A percentile compares a stretch with the other conserved stretches of the same genome.
Conservation (phyloP, 2,113 vertebrate species). For the Cryptomyrus ogoouensis region DNA sequence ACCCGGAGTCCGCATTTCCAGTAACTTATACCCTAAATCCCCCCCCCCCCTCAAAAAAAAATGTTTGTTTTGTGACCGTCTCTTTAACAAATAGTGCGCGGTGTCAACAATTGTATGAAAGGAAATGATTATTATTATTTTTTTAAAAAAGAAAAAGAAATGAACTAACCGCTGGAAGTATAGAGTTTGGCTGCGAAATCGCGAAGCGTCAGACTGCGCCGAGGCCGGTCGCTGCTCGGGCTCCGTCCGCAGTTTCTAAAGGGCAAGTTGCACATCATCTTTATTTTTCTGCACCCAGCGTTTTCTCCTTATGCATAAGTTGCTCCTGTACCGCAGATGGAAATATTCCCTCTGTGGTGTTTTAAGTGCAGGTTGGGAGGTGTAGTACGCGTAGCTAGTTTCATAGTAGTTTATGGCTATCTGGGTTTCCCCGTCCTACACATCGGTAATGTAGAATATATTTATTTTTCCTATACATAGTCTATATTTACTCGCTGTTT, state of each 20-base stretch:
- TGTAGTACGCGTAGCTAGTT: neutral
- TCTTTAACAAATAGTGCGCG: neutral
- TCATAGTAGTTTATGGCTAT: neutral
- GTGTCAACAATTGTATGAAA: neutral
- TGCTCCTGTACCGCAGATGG: neutral
- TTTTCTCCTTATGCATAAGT: neutral
- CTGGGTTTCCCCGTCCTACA: neutral
- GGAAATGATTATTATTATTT: neutral
- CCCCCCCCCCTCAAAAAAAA: neutral
- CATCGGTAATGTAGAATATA: neutral
- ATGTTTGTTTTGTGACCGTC: neutral
- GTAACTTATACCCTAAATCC: neutral
- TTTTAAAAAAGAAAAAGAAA: neutral
- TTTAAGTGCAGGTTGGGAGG: neutral
- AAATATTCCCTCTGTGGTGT: neutral
- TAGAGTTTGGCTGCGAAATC: neutral
- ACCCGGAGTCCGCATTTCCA: neutral
- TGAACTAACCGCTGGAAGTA: neutral
- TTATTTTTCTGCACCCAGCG: neutral
- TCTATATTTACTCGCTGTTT: conserved; percentile 4
- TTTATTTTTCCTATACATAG: neutral
- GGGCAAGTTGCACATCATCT: neutral
- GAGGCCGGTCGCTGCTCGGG: neutral
- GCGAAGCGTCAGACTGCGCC: neutral
- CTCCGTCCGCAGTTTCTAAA: neutral